These are phyloP conservation scores for Ictalurus furcatus DNA, from an alignment of 2,113 vertebrate genomes.

Conservation along the genomic window DNA sequence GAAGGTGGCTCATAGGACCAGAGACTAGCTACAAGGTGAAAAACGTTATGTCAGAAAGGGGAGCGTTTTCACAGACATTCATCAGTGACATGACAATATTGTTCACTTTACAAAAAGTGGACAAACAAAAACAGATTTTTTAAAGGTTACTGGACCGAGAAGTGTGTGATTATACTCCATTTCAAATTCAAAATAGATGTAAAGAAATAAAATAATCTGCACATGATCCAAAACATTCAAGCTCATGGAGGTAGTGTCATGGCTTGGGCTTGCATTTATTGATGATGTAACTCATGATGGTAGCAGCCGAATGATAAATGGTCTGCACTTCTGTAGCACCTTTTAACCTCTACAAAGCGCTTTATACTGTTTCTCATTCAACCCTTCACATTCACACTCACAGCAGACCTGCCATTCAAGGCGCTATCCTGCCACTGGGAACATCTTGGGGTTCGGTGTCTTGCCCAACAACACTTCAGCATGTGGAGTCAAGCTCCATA, in stretches of 20 bases:
- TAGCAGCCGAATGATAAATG: not conserved
- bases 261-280: not conserved
- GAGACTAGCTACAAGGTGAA: not conserved
- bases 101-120: not conserved
- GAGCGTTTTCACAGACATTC: not conserved
- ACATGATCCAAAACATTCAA: not conserved
- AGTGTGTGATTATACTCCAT: not conserved
- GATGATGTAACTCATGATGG: not conserved
- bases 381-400: too few relatives aligned
- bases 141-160: not conserved
- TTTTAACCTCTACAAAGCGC: too few relatives aligned
- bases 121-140: too few relatives aligned
- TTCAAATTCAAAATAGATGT: not conserved
- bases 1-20: not conserved
- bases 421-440: too few relatives aligned
- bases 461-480: too few relatives aligned
- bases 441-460: too few relatives aligned
- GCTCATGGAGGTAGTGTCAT: not conserved
- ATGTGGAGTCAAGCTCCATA: not conserved
- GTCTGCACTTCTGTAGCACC: too few relatives aligned
- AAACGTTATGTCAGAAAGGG: not conserved
- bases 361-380: too few relatives aligned
- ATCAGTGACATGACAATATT: not conserved
- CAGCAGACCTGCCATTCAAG: too few relatives aligned
- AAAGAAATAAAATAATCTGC: not conserved